phyloP scores from a whole-genome alignment of 2,113 vertebrate species.

The Ceyx melanurus region DNA sequence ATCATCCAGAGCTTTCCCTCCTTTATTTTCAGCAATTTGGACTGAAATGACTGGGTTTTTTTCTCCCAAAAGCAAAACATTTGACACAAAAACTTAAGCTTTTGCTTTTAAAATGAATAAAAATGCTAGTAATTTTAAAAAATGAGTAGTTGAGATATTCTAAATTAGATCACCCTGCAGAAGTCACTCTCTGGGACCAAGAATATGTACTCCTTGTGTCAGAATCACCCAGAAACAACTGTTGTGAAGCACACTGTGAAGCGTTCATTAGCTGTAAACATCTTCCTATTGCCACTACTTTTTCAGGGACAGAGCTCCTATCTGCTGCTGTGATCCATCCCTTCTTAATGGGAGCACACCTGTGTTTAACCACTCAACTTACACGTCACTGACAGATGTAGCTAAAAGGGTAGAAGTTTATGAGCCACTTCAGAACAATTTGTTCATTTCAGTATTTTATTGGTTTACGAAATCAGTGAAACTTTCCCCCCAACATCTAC shows the following conservation, averaged over 20 bases:
- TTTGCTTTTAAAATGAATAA: not conserved
- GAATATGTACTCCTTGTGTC: not conserved
- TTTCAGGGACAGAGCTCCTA: accelerated
- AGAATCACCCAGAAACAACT: not conserved
- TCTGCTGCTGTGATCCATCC: not conserved
- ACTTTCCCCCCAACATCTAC: not conserved
- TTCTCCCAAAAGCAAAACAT: not conserved
- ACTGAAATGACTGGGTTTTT: not conserved
- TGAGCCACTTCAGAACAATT: not conserved
- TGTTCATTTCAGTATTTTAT: not conserved
- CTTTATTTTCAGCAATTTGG: not conserved
- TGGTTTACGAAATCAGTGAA: not conserved
- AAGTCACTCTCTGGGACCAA: not conserved
- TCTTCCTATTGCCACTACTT: not conserved
- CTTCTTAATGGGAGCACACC: not conserved
- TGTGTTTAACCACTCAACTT: not conserved
- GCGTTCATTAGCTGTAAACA: not conserved
- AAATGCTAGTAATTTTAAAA: not conserved
- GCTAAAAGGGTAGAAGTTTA: not conserved
- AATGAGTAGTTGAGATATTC: not conserved
- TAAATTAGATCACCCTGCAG: not conserved
- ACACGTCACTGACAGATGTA: not conserved
- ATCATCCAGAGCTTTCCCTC: not conserved
- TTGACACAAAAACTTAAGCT: not conserved
- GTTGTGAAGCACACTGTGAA: not conserved